phyloP scores from a whole-genome alignment of 2,888 invertebrate genomes.

The Lasioglossum pauxillum region DNA sequence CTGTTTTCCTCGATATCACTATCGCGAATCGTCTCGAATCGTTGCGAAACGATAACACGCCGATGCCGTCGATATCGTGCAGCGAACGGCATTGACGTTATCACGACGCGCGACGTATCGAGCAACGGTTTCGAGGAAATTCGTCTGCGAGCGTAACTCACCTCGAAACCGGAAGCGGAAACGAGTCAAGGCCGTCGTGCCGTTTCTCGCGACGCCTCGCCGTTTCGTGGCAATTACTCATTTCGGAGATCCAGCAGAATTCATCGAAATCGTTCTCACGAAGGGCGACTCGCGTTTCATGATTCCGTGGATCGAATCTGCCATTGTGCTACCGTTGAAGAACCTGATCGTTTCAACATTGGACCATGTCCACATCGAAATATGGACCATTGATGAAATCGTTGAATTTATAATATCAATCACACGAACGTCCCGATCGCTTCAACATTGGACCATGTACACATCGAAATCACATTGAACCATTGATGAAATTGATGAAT shows the following conservation, averaged over 20 bases:
- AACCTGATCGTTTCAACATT: no score
- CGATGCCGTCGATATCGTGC: neutral
- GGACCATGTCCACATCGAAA: no score
- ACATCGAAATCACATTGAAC: no score
- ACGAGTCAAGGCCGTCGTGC: neutral
- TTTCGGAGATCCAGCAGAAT: neutral
- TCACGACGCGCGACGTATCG: neutral
- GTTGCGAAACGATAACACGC: neutral
- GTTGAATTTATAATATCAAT: no score
- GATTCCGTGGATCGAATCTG: no score
- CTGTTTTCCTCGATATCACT: neutral
- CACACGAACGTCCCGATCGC: no score
- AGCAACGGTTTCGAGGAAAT: neutral
- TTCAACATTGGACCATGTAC: no score
- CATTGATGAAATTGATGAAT: no score
- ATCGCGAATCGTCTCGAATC: neutral
- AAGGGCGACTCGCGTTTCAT: no score
- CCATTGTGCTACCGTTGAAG: no score
- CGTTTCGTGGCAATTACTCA: neutral
- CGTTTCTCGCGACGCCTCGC: neutral
- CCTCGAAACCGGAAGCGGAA: neutral
- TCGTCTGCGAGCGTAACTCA: neutral
- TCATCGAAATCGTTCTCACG: no score
- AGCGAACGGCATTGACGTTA: neutral
- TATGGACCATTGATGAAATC: no score